Evolutionary conservation across 2,888 invertebrate species (phyloP).

Genomic region (Iphiclides podalirius): DNA sequence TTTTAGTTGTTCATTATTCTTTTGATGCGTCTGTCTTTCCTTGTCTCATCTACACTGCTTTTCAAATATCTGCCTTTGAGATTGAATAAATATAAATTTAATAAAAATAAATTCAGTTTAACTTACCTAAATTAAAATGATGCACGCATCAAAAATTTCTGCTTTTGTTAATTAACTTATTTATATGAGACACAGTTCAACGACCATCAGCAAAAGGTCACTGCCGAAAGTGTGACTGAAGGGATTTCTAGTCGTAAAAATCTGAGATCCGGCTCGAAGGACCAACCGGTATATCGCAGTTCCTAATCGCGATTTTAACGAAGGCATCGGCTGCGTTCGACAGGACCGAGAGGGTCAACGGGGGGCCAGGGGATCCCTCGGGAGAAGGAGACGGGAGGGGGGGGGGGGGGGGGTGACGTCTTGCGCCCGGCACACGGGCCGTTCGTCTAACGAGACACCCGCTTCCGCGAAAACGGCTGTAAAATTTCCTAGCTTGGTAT

Average conservation of each 20-base stretch:
- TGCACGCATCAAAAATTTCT: too few relatives aligned
- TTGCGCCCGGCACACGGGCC: conserved; percentile 59
- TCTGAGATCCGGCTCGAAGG: conserved; percentile 41
- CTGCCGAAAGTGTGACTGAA: too few relatives aligned
- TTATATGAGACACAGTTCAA: too few relatives aligned
- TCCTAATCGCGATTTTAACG: conserved; percentile 60
- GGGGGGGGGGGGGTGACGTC: conserved; percentile 31
- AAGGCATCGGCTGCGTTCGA: conserved; percentile 70
- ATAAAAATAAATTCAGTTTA: too few relatives aligned
- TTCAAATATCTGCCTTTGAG: too few relatives aligned
- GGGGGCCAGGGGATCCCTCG: conserved; percentile 41
- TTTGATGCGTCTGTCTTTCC: background rate
- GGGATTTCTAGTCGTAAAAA: conserved; percentile 42
- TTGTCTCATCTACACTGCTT: too few relatives aligned
- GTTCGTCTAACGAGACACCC: conserved; percentile 58
- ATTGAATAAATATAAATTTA: too few relatives aligned
- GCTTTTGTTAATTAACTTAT: too few relatives aligned
- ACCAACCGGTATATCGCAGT: conserved; percentile 36
- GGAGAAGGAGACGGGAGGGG: too few relatives aligned
- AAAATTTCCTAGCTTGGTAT: conserved; percentile 40
- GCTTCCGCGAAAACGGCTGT: conserved; percentile 43
- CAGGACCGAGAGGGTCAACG: conserved; percentile 57
- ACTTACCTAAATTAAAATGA: too few relatives aligned
- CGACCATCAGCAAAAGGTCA: too few relatives aligned
- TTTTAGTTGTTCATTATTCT: conserved; percentile 2